Evolutionary conservation across 2,113 vertebrate species (phyloP).

Genomic region (Oceanites oceanicus): DNA sequence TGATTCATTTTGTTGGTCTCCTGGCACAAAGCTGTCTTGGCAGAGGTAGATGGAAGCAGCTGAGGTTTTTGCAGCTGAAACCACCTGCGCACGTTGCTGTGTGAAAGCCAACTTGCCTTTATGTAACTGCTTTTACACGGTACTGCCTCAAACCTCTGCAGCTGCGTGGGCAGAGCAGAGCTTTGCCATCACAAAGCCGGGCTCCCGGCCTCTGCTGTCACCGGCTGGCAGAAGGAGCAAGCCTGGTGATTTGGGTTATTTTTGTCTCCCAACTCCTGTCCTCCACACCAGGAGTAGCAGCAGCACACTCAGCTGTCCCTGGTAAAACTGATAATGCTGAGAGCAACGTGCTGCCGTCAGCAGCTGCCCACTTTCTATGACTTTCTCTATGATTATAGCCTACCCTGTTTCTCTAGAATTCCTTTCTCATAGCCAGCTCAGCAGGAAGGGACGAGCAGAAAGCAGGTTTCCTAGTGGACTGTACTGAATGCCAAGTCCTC

Average conservation of each 20-base stretch:
- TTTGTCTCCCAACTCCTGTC: not conserved
- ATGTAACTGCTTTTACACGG: not conserved
- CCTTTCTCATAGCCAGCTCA: not conserved
- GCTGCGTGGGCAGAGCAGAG: accelerated
- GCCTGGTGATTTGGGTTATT: not conserved
- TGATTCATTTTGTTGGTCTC: not conserved
- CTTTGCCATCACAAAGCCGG: not conserved
- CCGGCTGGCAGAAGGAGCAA: not conserved
- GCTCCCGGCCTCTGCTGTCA: accelerated
- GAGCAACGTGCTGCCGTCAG: not conserved
- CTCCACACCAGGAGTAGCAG: not conserved
- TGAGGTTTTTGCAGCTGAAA: not conserved
- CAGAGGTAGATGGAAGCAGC: not conserved
- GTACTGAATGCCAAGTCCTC: not conserved
- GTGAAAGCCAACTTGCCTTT: not conserved
- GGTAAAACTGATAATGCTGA: not conserved
- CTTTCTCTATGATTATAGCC: not conserved
- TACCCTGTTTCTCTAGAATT: not conserved
- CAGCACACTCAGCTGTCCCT: not conserved
- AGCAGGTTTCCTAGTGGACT: not conserved
- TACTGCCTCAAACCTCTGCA: not conserved
- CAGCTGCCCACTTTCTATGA: not conserved
- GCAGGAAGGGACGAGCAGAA: not conserved
- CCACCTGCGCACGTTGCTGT: not conserved
- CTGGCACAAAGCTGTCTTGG: not conserved